A percentile compares a stretch with the other conserved stretches of the same genome.
Evolutionary conservation across 2,113 vertebrate genomes (phyloP).

Genomic region (Cichladusa arquata): DNA sequence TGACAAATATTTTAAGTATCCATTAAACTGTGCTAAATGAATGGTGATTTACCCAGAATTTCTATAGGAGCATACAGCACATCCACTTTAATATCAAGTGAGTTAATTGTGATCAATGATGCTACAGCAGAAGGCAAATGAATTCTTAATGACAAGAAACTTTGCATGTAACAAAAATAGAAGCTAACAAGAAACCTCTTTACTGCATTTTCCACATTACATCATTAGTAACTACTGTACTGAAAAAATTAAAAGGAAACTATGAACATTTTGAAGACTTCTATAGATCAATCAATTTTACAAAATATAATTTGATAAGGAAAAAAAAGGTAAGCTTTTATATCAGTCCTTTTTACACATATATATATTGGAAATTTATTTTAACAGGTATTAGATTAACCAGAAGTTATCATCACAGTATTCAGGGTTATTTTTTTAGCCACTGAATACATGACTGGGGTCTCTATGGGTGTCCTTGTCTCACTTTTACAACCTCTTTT

Average conservation of each 20-base stretch:
- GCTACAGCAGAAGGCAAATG: constrained; percentile 53
- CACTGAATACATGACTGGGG: constrained; percentile 12
- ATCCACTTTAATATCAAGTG: constrained; percentile 60
- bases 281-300: background rate
- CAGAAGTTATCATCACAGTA: constrained; percentile 21
- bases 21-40: constrained; percentile 62
- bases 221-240: background rate
- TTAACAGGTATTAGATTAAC: constrained; percentile 49
- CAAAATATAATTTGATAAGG: background rate
- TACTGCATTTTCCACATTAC: constrained; percentile 13
- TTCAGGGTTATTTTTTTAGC: background rate
- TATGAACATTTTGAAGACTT: background rate
- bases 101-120: constrained; percentile 60
- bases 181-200: constrained; percentile 46
- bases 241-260: constrained; percentile 17
- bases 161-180: constrained; percentile 38
- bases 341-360: background rate
- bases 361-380: background rate
- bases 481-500: constrained; percentile 58
- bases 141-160: constrained; percentile 61
- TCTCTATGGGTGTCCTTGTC: constrained; percentile 59
- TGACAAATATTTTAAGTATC: constrained; percentile 54
- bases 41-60: constrained; percentile 57
- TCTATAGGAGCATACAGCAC: constrained; percentile 47
- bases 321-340: background rate